A percentile compares a stretch with the other conserved stretches of the same genome.
phyloP scores from a whole-genome alignment of 2,888 invertebrate genomes.

The Drosophila subquinaria region DNA sequence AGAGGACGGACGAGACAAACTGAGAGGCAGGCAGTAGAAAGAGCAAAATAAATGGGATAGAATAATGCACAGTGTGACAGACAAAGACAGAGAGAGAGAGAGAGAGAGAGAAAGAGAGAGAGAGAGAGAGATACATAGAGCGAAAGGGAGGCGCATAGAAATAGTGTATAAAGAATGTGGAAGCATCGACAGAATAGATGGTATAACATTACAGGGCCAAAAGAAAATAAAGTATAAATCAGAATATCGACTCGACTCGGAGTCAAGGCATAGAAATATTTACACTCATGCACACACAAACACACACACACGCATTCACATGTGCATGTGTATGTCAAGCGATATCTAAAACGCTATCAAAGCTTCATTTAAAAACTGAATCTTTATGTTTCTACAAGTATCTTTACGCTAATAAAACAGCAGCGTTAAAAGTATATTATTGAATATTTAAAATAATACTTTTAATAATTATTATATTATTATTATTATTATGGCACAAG shows the following conservation, averaged over 20 bases:
- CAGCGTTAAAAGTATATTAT: too few relatives aligned
- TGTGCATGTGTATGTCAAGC: not conserved
- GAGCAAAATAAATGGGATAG: conserved; percentile 52
- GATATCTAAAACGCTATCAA: conserved; percentile 3
- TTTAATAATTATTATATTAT: too few relatives aligned
- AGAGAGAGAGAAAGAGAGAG: not conserved
- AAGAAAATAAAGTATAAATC: conserved; percentile 45
- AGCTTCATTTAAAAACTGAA: conserved; percentile 12
- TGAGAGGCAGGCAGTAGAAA: conserved; percentile 30
- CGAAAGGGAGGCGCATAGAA: not conserved
- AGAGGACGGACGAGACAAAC: conserved; percentile 40
- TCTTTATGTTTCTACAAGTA: not conserved
- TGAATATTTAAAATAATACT: too few relatives aligned
- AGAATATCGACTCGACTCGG: conserved; percentile 30
- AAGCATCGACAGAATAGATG: conserved; percentile 22
- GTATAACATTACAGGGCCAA: conserved; percentile 21
- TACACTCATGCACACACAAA: not conserved
- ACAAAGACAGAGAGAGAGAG: conserved; percentile 1
- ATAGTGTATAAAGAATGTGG: conserved; percentile 7
- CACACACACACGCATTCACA: not conserved
- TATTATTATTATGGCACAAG: too few relatives aligned
- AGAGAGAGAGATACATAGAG: not conserved
- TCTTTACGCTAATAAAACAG: not conserved
- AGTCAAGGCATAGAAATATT: conserved; percentile 9
- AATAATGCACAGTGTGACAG: conserved; percentile 21